A percentile compares a stretch with the other conserved stretches of the same genome.
These are phyloP conservation scores for Holocentrus rufus DNA, from an alignment of 2,797 vertebrate genomes.

Conservation along the genomic window DNA sequence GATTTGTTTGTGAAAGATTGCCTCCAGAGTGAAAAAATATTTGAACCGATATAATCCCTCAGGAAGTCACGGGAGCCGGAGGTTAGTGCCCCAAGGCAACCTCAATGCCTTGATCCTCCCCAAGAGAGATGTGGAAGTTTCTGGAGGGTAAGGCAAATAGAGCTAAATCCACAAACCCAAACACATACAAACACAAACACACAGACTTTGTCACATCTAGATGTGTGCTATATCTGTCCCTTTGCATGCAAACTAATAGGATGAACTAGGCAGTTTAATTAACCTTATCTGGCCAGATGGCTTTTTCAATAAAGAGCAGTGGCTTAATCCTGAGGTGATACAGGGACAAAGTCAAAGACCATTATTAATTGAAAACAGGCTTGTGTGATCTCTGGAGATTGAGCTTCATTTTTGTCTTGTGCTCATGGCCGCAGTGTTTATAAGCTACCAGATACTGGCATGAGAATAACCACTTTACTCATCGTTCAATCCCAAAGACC, in stretches of 20 bases:
- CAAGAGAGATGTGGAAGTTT: conserved; percentile 19
- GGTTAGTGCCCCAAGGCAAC: conserved; percentile 2
- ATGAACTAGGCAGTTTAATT: conserved; percentile 61
- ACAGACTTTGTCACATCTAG: conserved; percentile 31
- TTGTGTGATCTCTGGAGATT: conserved; percentile 20
- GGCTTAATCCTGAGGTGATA: conserved; percentile 48
- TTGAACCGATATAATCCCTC: background rate
- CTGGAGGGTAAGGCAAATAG: conserved; percentile 14
- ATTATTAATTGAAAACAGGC: conserved; percentile 61
- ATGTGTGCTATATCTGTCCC: conserved; percentile 43
- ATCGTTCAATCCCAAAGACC: conserved; percentile 21
- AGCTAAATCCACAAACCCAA: conserved; percentile 9
- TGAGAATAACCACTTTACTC: conserved; percentile 32
- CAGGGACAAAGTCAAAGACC: conserved; percentile 54
- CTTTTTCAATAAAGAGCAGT: conserved; percentile 61
- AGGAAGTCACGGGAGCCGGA: background rate
- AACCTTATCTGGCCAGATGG: conserved; percentile 63
- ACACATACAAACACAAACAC: conserved; percentile 5
- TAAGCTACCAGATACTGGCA: conserved; percentile 32
- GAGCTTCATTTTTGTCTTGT: conserved; percentile 31
- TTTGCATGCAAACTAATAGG: conserved; percentile 56
- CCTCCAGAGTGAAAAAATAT: conserved; percentile 11
- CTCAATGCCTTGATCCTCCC: background rate
- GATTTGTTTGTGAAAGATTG: conserved; percentile 16
- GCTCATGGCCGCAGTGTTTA: conserved; percentile 50